Conservation (phyloP, 1,140 invertebrate genomes). For the Heliconius melpomene region DNA sequence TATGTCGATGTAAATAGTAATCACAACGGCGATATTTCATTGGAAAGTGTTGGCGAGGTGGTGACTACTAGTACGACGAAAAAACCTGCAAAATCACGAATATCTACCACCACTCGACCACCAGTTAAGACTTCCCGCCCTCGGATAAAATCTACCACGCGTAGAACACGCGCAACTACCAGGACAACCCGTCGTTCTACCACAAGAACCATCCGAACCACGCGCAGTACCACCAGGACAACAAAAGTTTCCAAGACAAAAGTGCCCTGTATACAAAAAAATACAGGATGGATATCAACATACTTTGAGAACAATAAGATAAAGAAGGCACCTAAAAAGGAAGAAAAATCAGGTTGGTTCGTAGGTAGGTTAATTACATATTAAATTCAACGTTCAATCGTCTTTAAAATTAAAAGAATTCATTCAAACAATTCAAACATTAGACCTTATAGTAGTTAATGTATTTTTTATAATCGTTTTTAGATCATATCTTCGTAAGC, state of each 20-base stretch:
- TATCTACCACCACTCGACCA: conserved; percentile 36
- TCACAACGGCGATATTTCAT: conserved; percentile 40
- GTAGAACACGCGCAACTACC: conserved; percentile 31
- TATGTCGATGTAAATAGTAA: conserved; percentile 51
- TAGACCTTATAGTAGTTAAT: no score
- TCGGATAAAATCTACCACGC: conserved; percentile 43
- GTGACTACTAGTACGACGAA: conserved; percentile 37
- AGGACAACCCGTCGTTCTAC: conserved; percentile 41
- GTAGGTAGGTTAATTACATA: conserved; percentile 54
- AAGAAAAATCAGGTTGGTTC: conserved; percentile 71
- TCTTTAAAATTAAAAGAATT: background rate
- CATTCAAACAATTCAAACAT: no score
- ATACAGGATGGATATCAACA: conserved; percentile 57
- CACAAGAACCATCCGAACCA: conserved; percentile 35
- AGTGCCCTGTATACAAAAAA: conserved; percentile 54
- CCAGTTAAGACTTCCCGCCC: conserved; percentile 42
- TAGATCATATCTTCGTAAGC: no score
- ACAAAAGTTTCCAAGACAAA: conserved; percentile 53
- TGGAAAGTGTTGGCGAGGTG: conserved; percentile 43
- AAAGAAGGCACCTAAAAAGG: conserved; percentile 58
- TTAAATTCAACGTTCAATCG: background rate
- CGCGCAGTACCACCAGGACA: conserved; percentile 45
- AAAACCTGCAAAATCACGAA: conserved; percentile 33
- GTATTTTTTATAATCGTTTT: no score
- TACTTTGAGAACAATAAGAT: conserved; percentile 59